These are phyloP conservation scores for Parnassius glacialis DNA, from an alignment of 2,888 invertebrate species.

Conservation along the genomic window DNA sequence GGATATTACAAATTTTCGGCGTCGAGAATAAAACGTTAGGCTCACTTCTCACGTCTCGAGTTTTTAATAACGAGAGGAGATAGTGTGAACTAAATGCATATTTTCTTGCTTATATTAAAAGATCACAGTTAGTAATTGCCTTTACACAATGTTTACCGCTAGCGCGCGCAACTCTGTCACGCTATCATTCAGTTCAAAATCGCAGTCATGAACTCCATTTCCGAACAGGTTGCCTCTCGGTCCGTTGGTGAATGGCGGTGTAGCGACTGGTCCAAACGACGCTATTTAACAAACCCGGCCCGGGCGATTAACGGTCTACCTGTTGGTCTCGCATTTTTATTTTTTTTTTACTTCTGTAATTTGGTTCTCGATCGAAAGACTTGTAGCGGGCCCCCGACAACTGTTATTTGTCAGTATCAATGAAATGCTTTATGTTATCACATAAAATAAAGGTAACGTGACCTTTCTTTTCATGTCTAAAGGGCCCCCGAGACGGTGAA, in stretches of 20 bases:
- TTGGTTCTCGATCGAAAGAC: conserved; percentile 1
- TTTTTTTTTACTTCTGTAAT: conserved; percentile 10
- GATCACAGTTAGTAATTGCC: background rate
- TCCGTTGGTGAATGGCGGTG: background rate
- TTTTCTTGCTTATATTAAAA: background rate
- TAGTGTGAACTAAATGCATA: too few species aligned
- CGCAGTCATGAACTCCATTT: conserved; percentile 17
- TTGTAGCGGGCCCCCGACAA: background rate
- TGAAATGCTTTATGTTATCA: background rate
- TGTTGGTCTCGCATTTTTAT: conserved; percentile 16
- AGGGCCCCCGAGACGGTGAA: too few species aligned
- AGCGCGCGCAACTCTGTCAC: conserved; percentile 17
- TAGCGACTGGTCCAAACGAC: conserved; percentile 9
- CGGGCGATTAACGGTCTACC: conserved; percentile 3
- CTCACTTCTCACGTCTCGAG: too few species aligned
- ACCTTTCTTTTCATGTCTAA: too few species aligned
- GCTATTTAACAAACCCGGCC: conserved; percentile 7
- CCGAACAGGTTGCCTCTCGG: conserved; percentile 9
- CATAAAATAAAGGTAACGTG: too few species aligned
- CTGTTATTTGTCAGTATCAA: background rate
- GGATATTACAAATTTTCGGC: too few species aligned
- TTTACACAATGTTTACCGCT: conserved; percentile 17
- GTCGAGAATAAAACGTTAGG: too few species aligned
- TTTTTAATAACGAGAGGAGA: too few species aligned
- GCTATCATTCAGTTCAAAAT: conserved; percentile 19